Evolutionary conservation across 1,140 invertebrate species (phyloP).

Genomic region (Lutraria rhynchaena): DNA sequence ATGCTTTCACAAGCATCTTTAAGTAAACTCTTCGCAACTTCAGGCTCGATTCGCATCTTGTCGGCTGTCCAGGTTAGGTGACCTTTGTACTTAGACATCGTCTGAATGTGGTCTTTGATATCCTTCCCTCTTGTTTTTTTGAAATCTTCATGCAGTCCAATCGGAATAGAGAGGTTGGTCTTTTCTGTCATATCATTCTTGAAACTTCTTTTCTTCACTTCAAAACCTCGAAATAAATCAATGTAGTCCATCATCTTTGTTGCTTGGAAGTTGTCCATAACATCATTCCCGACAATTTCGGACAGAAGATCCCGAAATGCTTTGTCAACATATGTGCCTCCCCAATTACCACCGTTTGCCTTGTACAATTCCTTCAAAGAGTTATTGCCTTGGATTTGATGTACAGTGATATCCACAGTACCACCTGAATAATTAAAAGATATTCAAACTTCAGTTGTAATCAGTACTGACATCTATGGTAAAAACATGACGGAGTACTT

Average conservation of each 20-base stretch:
- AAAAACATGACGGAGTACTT: too few species aligned
- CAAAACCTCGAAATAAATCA: conserved; percentile 54
- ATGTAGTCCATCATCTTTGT: conserved; percentile 31
- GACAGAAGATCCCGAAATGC: conserved; percentile 46
- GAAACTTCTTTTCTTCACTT: conserved; percentile 53
- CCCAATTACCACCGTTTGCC: conserved; percentile 50
- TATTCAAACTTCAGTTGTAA: too few species aligned
- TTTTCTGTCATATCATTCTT: conserved; percentile 1
- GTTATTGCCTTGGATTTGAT: conserved; percentile 19
- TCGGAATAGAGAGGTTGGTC: conserved; percentile 12
- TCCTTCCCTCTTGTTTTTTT: conserved; percentile 7
- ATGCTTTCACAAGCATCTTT: not conserved
- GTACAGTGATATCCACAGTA: conserved; percentile 42
- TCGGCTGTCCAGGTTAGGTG: not conserved
- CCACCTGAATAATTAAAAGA: conserved; percentile 22
- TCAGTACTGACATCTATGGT: too few species aligned
- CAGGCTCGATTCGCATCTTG: conserved; percentile 18
- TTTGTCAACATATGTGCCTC: conserved; percentile 46
- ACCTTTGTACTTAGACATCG: not conserved
- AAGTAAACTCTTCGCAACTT: not conserved
- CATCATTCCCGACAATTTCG: conserved; percentile 42
- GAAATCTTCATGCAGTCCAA: conserved; percentile 32
- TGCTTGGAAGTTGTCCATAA: conserved; percentile 38
- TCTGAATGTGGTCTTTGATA: conserved; percentile 32
- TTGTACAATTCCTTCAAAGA: conserved; percentile 47